Evolutionary conservation across 2,797 vertebrate species (phyloP).

Genomic region (Pseudomugil gertrudae): DNA sequence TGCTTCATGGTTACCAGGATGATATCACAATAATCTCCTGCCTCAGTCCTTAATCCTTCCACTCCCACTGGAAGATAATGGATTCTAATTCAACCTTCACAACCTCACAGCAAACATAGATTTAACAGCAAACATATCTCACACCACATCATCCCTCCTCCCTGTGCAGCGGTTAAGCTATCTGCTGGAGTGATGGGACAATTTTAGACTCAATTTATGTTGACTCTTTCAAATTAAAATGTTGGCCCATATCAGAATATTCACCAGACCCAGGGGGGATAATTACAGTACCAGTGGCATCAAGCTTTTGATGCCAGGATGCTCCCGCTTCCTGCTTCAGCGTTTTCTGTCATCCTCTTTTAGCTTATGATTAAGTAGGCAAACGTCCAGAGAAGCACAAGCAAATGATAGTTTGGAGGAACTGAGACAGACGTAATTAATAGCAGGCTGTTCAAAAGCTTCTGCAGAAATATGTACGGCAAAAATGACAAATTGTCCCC

Average conservation of each 20-base stretch:
- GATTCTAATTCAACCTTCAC: constrained; percentile 39
- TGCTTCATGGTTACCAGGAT: constrained; percentile 19
- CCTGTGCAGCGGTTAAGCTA: not conserved
- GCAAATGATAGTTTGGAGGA: constrained; percentile 43
- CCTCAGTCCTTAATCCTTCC: constrained; percentile 40
- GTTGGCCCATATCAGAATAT: constrained; percentile 29
- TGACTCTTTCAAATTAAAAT: constrained; percentile 20
- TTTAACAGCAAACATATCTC: not conserved
- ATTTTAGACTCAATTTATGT: constrained; percentile 14
- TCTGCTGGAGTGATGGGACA: constrained; percentile 2
- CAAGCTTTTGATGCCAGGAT: constrained; percentile 24
- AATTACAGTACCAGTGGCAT: constrained; percentile 27
- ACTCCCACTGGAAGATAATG: constrained; percentile 32
- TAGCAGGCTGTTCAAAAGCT: constrained; percentile 41
- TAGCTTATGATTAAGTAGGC: constrained; percentile 48
- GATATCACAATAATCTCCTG: constrained; percentile 41
- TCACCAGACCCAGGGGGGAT: constrained; percentile 29
- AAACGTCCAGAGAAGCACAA: constrained; percentile 36
- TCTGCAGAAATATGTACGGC: constrained; percentile 28
- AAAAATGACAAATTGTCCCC: constrained; percentile 50
- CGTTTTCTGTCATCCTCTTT: constrained; percentile 38
- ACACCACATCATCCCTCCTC: not conserved
- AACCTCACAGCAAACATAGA: constrained; percentile 13
- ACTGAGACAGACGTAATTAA: constrained; percentile 55
- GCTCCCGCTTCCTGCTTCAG: constrained; percentile 18